A percentile compares a stretch with the other conserved stretches of the same genome.
phyloP scores from a whole-genome alignment of 2,797 vertebrate genomes.

The Xenopus petersii region DNA sequence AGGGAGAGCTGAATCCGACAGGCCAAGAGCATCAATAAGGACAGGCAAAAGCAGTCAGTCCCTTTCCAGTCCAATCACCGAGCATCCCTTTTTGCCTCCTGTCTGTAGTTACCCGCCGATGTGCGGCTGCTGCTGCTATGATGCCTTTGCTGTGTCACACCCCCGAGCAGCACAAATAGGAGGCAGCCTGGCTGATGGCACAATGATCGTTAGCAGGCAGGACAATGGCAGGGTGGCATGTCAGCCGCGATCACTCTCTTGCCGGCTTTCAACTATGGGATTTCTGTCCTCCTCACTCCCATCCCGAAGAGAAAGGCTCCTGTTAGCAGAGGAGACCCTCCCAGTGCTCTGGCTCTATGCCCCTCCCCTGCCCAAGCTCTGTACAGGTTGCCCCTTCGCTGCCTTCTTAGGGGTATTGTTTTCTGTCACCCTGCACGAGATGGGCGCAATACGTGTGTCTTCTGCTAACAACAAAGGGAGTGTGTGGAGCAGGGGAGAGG shows the following conservation, averaged over 20 bases:
- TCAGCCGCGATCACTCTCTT: not conserved
- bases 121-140: not conserved
- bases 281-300: conserved; percentile 29
- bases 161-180: not conserved
- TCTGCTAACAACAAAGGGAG: conserved; percentile 44
- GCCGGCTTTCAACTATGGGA: conserved; percentile 9
- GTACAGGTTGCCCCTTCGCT: conserved; percentile 31
- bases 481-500: conserved; percentile 18
- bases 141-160: not conserved
- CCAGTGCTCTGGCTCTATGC: not conserved
- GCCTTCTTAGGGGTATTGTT: conserved; percentile 31
- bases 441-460: conserved; percentile 34
- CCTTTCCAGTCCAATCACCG: not conserved
- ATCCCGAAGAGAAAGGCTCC: conserved; percentile 6
- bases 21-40: conserved; percentile 39
- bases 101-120: not conserved
- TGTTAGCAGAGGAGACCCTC: not conserved
- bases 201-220: not conserved
- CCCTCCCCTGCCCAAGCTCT: conserved; percentile 13
- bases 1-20: conserved; percentile 5
- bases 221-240: not conserved
- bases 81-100: conserved; percentile 16
- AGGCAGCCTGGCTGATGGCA: not conserved
- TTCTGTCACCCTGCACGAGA: conserved; percentile 38
- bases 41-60: conserved; percentile 7